A percentile compares a stretch with the other conserved stretches of the same genome.
Evolutionary conservation across 2,113 vertebrate species (phyloP).

Genomic region (mouse (Mus musculus)): DNA sequence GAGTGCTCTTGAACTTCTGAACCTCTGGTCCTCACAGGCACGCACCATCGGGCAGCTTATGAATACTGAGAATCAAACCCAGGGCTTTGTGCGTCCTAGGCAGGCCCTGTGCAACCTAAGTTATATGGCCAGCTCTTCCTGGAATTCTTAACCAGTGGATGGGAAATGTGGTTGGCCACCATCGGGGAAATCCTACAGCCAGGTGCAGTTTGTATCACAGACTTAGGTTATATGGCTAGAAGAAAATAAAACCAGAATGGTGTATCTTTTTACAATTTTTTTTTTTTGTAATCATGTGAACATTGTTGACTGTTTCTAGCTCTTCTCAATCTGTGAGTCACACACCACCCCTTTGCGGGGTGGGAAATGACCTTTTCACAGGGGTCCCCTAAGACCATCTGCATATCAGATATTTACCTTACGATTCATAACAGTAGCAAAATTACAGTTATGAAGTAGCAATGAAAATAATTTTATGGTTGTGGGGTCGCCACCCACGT

Average conservation of each 20-base stretch:
- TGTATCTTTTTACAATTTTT: not conserved
- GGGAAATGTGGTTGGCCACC: not conserved
- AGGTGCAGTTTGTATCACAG: not conserved
- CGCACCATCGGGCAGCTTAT: not conserved
- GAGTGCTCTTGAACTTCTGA: not conserved
- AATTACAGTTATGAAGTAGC: not conserved
- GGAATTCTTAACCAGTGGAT: not conserved
- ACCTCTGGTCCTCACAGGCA: not conserved
- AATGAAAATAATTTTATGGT: not conserved
- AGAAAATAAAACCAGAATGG: slow-evolving; percentile 12
- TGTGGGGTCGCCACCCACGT: not conserved
- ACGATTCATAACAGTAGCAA: not conserved
- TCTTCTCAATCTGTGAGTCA: not conserved
- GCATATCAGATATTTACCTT: not conserved
- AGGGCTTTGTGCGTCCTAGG: no score
- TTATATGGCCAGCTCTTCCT: not conserved
- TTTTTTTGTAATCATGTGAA: not conserved
- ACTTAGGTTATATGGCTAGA: not conserved
- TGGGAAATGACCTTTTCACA: not conserved
- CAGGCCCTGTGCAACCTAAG: not conserved
- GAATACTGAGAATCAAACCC: not conserved
- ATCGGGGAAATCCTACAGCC: not conserved
- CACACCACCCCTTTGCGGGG: not conserved
- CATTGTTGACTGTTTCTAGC: not conserved
- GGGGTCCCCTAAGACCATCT: not conserved